Evolutionary conservation across 2,113 vertebrate genomes (phyloP).

Genomic region (Rutilus rutilus): DNA sequence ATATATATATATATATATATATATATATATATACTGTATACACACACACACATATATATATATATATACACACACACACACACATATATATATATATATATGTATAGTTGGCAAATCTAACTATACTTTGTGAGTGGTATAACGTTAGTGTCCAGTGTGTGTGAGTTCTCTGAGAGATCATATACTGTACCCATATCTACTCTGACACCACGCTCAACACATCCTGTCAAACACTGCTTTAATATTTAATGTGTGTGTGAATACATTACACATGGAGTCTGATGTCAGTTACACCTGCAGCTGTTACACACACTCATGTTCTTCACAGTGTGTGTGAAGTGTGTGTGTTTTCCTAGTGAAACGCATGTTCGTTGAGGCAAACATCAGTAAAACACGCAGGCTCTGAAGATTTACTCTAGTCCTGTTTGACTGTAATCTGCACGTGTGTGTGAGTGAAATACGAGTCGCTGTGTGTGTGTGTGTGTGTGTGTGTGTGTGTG

Average conservation of each 20-base stretch:
- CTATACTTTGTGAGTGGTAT: no score
- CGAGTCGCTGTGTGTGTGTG: neutral
- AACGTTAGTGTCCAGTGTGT: neutral
- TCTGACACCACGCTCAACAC: neutral
- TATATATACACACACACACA: no score
- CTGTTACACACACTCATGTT: neutral
- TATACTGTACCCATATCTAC: neutral
- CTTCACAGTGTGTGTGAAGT: neutral
- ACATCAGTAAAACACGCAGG: neutral
- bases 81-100: no score
- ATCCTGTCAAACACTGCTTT: neutral
- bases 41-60: no score
- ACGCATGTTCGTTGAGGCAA: neutral
- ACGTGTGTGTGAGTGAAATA: neutral
- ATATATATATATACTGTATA: no score
- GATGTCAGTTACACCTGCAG: slow-evolving; percentile 11
- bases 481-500: neutral
- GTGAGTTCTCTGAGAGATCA: neutral
- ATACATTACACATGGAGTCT: neutral
- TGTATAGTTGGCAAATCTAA: no score
- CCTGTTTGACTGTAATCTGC: neutral
- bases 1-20: no score
- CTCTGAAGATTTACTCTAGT: neutral
- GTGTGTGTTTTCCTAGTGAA: neutral
- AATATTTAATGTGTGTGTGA: slow-evolving; percentile 24